These are phyloP conservation scores for Gambusia yucatana DNA, from an alignment of 2,797 vertebrate genomes.

Conservation along the genomic window DNA sequence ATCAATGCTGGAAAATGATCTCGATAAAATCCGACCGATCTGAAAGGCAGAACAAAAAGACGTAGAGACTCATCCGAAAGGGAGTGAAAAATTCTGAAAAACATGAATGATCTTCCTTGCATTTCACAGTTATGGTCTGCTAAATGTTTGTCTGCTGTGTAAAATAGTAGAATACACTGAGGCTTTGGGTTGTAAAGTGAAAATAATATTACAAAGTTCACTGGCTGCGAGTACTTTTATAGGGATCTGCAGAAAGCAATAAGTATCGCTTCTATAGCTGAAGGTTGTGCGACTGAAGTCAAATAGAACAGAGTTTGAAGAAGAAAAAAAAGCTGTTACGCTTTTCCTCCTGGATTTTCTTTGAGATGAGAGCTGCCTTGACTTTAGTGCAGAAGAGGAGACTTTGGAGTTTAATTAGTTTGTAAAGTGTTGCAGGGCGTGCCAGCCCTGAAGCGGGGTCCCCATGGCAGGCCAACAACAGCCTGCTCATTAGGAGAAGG, in stretches of 20 bases:
- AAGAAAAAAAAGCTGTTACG: neutral
- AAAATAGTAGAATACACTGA: neutral
- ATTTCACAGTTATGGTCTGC: neutral
- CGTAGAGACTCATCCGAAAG: neutral
- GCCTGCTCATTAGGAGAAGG: constrained; percentile 78
- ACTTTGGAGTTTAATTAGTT: constrained; percentile 67
- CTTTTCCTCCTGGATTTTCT: neutral
- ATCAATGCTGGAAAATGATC: neutral
- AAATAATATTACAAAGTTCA: neutral
- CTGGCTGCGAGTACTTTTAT: neutral
- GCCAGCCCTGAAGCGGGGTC: constrained; percentile 50
- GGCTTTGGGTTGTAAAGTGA: neutral
- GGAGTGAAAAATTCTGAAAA: neutral
- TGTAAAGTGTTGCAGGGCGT: constrained; percentile 42
- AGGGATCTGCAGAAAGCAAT: neutral
- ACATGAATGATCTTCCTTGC: neutral
- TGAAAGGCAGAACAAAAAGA: neutral
- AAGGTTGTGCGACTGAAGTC: neutral
- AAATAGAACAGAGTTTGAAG: neutral
- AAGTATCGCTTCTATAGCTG: neutral
- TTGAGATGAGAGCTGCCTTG: neutral
- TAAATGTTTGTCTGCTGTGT: neutral
- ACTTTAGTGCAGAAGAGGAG: constrained; percentile 36
- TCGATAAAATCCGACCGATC: neutral
- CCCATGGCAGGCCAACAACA: constrained; percentile 66